Percentiles rank a stretch among this genome's conserved stretches.
phyloP scores from a whole-genome alignment of 1,140 invertebrate genomes.

The Drosophila micromelanica region DNA sequence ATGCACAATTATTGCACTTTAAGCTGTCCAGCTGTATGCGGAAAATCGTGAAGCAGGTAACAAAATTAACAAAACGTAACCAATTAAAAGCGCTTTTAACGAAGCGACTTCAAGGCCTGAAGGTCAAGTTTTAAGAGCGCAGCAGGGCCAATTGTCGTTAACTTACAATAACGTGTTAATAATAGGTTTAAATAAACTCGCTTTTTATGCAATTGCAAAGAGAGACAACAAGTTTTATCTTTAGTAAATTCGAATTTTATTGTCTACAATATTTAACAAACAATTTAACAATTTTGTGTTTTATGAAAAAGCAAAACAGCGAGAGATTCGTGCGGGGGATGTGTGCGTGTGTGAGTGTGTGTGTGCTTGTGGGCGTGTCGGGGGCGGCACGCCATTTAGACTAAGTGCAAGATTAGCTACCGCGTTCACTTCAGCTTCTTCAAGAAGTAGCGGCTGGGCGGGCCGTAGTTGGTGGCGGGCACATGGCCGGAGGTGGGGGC shows the following conservation, averaged over 20 bases:
- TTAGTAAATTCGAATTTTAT: slow-evolving; percentile 73
- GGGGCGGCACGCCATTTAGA: slow-evolving; percentile 59
- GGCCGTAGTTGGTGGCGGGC: slow-evolving; percentile 73
- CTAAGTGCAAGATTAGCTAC: slow-evolving; percentile 54
- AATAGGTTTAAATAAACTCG: slow-evolving; percentile 30
- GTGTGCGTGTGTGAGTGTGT: slow-evolving; percentile 24
- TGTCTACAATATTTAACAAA: slow-evolving; percentile 70
- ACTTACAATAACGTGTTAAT: slow-evolving; percentile 42
- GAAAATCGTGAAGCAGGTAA: slow-evolving; percentile 39
- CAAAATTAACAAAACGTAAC: slow-evolving; percentile 73
- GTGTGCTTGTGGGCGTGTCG: slow-evolving; percentile 14
- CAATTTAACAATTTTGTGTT: slow-evolving; percentile 55
- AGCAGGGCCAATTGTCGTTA: slow-evolving; percentile 56
- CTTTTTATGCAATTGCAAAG: slow-evolving; percentile 22
- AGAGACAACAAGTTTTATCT: slow-evolving; percentile 16
- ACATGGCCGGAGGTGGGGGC: slow-evolving; percentile 42
- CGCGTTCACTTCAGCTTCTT: slow-evolving; percentile 71
- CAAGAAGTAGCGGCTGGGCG: slow-evolving; percentile 74
- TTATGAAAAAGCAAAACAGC: slow-evolving; percentile 59
- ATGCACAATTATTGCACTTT: slow-evolving; percentile 7
- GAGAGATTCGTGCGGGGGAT: slow-evolving; percentile 42
- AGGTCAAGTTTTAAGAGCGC: slow-evolving; percentile 49
- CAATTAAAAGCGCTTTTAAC: slow-evolving; percentile 58
- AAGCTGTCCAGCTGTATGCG: slow-evolving; percentile 33
- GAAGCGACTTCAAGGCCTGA: slow-evolving; percentile 40